Evolutionary conservation across 2,113 vertebrate species (phyloP).

Genomic region (Dromaius novaehollandiae): DNA sequence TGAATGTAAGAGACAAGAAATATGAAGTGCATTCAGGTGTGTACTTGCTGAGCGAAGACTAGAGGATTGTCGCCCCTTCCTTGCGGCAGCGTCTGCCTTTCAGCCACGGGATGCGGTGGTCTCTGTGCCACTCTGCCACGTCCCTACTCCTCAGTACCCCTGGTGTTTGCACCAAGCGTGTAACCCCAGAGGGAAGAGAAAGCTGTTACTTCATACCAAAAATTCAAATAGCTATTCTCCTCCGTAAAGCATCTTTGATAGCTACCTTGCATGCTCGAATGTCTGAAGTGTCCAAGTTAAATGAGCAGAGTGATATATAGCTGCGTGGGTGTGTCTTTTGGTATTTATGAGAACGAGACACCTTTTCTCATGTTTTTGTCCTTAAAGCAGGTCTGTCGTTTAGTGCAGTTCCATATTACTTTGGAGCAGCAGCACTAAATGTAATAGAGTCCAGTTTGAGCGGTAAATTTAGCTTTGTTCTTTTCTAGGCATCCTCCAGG

Average conservation of each 20-base stretch:
- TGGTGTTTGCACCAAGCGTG: background rate
- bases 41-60: background rate
- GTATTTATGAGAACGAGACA: background rate
- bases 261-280: accelerated
- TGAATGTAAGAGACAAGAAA: slow-evolving; percentile 16
- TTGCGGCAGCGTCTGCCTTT: background rate
- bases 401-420: background rate
- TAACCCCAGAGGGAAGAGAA: background rate
- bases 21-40: slow-evolving; percentile 60
- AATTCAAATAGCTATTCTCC: background rate
- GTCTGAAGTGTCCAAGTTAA: background rate
- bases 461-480: background rate
- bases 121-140: background rate
- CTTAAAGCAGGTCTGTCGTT: background rate
- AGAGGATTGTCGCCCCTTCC: background rate
- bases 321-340: background rate
- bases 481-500: background rate
- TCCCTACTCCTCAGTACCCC: background rate
- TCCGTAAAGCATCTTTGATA: background rate
- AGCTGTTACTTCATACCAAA: background rate
- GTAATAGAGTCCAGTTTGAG: background rate
- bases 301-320: background rate
- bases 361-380: background rate
- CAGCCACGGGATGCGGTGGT: accelerated
- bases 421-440: background rate